These are phyloP conservation scores for Coenonympha arcania DNA, from an alignment of 2,888 invertebrate species.

Conservation along the genomic window DNA sequence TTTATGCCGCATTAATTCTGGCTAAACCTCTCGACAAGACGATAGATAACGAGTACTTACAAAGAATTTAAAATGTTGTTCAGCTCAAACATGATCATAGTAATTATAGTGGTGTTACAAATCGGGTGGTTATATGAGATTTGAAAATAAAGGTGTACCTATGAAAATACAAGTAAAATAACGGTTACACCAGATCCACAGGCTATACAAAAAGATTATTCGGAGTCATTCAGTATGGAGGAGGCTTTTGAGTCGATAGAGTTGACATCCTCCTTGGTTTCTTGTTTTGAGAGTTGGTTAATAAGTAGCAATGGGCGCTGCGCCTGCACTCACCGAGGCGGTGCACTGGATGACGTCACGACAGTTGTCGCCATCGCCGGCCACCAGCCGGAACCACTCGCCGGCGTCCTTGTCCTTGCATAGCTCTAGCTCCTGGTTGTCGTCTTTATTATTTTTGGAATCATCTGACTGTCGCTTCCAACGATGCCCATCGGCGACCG, in stretches of 20 bases:
- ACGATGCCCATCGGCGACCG: conserved; percentile 60
- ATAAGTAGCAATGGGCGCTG: conserved; percentile 34
- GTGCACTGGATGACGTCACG: conserved; percentile 97
- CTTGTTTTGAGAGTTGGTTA: no score
- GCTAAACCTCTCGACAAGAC: conserved; percentile 2
- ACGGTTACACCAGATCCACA: no score
- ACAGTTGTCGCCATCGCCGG: conserved; percentile 92
- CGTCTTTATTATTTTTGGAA: conserved; percentile 86
- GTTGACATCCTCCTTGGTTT: no score
- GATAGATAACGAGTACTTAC: not conserved
- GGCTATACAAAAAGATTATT: no score
- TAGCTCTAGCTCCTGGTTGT: conserved; percentile 89
- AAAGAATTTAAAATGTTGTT: conserved; percentile 5
- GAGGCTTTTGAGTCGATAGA: no score
- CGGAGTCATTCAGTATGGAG: no score
- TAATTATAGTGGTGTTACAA: conserved; percentile 15
- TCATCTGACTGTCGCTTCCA: conserved; percentile 82
- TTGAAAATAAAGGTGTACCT: conserved; percentile 34
- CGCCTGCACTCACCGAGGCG: conserved; percentile 81
- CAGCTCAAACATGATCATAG: not conserved
- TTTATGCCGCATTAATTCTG: conserved; percentile 9
- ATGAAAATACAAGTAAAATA: no score
- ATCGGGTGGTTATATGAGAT: conserved; percentile 12
- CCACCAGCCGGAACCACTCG: conserved; percentile 93
- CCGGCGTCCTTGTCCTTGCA: conserved; percentile 96